phyloP scores from a whole-genome alignment of 2,888 invertebrate species.

The Peribatodes rhomboidaria region DNA sequence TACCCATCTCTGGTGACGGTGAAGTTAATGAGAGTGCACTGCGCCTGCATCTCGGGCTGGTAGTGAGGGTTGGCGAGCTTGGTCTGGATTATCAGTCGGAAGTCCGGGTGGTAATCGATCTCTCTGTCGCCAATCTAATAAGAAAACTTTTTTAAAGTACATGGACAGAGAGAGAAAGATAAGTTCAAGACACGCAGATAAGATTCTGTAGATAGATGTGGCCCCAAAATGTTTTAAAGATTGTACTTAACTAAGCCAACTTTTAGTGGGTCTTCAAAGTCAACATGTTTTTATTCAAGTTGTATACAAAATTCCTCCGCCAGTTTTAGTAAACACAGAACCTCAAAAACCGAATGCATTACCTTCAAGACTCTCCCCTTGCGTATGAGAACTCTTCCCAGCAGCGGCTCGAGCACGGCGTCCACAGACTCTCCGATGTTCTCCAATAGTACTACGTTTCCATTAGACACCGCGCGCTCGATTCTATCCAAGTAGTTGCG shows the following conservation, averaged over 20 bases:
- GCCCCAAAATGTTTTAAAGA: no score
- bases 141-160: no score
- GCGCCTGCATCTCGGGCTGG: constrained; percentile 98
- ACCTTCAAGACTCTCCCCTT: constrained; percentile 92
- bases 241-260: no score
- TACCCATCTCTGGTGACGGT: constrained; percentile 96
- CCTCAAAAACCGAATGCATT: neutral
- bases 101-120: constrained; percentile 94
- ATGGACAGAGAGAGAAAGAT: no score
- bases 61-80: constrained; percentile 98
- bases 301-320: no score
- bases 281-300: no score
- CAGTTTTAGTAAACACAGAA: no score
- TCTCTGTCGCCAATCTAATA: constrained; percentile 95
- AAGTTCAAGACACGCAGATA: no score
- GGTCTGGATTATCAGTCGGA: constrained; percentile 95
- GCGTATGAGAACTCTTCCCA: constrained; percentile 95
- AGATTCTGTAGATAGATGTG: no score
- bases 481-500: constrained; percentile 94
- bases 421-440: constrained; percentile 96
- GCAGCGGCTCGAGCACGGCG: constrained; percentile 95
- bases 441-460: constrained; percentile 93
- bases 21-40: constrained; percentile 97
- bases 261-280: no score
- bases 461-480: constrained; percentile 91